Evolutionary conservation across 2,113 vertebrate species (phyloP), one percentile per base, ranked within the genome.

Genomic region (Craseonycteris thonglongyai): DNA sequence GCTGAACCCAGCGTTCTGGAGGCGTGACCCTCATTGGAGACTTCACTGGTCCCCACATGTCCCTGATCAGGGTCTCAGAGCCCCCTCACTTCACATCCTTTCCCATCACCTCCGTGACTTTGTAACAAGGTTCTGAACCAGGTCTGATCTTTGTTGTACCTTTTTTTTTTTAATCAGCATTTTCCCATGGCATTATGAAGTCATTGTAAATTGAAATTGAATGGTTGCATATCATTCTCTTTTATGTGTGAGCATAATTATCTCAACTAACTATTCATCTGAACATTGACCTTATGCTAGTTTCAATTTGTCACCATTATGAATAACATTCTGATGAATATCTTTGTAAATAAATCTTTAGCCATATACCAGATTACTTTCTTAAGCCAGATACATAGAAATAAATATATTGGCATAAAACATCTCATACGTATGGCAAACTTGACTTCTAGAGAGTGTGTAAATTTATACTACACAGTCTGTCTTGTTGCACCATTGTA

Each of bases 271-370:
- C 33, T 49, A 74, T 68, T 89, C 56, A n/a, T 91, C 35, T 42
- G 83, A 35, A 75, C 80, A 54, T 5, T 54, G 80, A 92, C 42
- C 35, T 80, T 92, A 59, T 0, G 9, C 40, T 89, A 69, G 40
- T 80, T 96, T 72, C 33, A 68, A 47, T 89, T 78, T 78, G 51
- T 71, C 82, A 71, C 45, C 82, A n/a, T 89, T 66, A 54, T 4
- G n/a, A 91, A 84, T 51, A 85, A 30, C 15, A 89, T 79, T 68
- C 15, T 79, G 61, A 75, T 61, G 35, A 81, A 28, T 81, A 68
- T 86, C 35, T 90, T 61, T 84, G n/a, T 59, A 69, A 88, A 63
- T 75, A 38, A 90, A 74, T 68, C 58, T 88, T 91, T 84, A 84
- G 21, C 24, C 12, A 51, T n/a, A 2, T 47, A 40, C 80, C 42